phyloP scores from a whole-genome alignment of 2,797 vertebrate species.

The Benthosema pterotum region DNA sequence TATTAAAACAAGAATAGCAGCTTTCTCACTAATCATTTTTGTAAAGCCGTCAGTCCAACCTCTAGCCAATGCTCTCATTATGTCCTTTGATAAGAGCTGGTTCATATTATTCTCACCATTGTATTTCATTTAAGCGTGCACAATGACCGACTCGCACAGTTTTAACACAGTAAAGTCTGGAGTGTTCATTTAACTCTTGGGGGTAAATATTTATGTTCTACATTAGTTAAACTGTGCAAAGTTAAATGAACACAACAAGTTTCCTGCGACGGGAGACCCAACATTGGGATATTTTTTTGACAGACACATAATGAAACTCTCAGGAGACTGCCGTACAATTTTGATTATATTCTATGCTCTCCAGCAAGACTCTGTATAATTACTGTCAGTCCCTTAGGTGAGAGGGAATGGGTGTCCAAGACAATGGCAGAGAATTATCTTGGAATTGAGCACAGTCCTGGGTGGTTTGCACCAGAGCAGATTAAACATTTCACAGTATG shows the following conservation, averaged over 20 bases:
- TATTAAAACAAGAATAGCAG: too few relatives aligned
- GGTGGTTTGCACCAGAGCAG: slow-evolving; percentile 10
- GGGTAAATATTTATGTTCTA: too few relatives aligned
- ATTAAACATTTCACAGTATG: slow-evolving; percentile 36
- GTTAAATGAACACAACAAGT: too few relatives aligned
- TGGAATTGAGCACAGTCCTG: slow-evolving; percentile 26
- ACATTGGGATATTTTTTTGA: slow-evolving; percentile 15
- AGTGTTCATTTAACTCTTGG: too few relatives aligned
- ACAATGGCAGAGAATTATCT: slow-evolving; percentile 27
- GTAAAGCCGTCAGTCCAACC: too few relatives aligned
- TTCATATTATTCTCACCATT: too few relatives aligned
- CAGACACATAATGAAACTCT: slow-evolving; percentile 50
- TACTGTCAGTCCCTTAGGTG: slow-evolving; percentile 50
- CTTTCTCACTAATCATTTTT: neutral
- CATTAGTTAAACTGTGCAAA: too few relatives aligned
- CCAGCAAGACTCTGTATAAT: slow-evolving; percentile 45
- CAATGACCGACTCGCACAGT: too few relatives aligned
- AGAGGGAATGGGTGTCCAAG: slow-evolving; percentile 44
- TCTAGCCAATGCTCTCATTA: too few relatives aligned
- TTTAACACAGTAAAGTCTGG: too few relatives aligned
- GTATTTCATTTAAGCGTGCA: too few relatives aligned
- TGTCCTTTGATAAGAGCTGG: too few relatives aligned
- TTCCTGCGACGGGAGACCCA: slow-evolving; percentile 28
- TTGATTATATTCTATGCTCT: slow-evolving; percentile 42
- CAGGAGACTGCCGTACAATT: slow-evolving; percentile 32